Conservation (phyloP, 2,888 invertebrate species). For the Drosophila kokeensis region DNA sequence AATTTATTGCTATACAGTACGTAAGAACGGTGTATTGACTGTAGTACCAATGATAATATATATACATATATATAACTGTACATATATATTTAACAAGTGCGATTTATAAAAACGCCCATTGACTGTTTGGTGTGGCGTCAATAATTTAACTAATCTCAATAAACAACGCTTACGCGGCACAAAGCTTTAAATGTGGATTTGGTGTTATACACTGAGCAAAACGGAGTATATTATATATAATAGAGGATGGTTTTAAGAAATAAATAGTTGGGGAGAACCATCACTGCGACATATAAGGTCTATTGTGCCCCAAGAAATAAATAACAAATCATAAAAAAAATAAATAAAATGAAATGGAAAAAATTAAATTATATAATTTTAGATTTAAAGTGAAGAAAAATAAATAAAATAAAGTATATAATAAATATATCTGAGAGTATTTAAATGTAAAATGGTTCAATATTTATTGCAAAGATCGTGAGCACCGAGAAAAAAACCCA, state of each 20-base stretch:
- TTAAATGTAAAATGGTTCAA: background rate
- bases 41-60: background rate
- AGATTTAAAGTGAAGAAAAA: background rate
- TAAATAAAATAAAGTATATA: background rate
- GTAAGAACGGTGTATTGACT: background rate
- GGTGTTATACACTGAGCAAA: background rate
- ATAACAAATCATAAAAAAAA: no score
- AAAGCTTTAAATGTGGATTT: background rate
- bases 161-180: constrained; percentile 1
- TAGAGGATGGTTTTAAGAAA: background rate
- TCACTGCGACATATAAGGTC: no score
- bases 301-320: no score
- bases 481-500: background rate
- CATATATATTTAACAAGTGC: constrained; percentile 1
- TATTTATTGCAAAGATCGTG: background rate
- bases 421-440: background rate
- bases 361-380: background rate
- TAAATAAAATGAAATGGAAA: background rate
- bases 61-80: background rate
- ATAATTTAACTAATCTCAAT: constrained; percentile 31
- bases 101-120: constrained; percentile 21
- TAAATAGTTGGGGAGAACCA: no score
- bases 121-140: constrained; percentile 31
- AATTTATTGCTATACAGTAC: constrained; percentile 28
- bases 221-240: background rate